phyloP scores from a whole-genome alignment of 2,888 invertebrate species.

The Phyllotreta striolata region DNA sequence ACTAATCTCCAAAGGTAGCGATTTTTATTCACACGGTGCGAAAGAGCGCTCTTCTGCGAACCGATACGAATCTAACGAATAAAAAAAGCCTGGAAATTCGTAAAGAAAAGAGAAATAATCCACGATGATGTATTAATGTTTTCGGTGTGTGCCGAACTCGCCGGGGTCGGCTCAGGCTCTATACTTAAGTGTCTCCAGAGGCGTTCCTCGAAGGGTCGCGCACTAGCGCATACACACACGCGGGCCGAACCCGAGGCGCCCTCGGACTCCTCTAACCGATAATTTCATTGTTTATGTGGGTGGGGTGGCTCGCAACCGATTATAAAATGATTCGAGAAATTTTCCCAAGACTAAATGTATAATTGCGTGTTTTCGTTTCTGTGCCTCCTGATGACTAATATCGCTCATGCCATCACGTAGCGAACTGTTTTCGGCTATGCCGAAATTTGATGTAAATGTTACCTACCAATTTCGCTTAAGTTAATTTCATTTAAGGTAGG shows the following conservation, averaged over 20 bases:
- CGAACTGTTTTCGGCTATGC: background rate
- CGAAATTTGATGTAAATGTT: slow-evolving; percentile 16
- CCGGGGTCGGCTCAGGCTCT: slow-evolving; percentile 53
- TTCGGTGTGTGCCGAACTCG: slow-evolving; percentile 32
- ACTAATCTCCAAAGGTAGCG: slow-evolving; percentile 21
- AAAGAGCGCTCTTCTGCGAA: slow-evolving; percentile 34
- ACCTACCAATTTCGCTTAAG: background rate
- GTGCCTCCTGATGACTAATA: slow-evolving; percentile 36
- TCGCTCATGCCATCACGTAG: slow-evolving; percentile 33
- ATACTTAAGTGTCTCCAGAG: slow-evolving; percentile 60
- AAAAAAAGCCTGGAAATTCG: slow-evolving; percentile 36
- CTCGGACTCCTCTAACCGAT: slow-evolving; percentile 55
- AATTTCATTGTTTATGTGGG: slow-evolving; percentile 59
- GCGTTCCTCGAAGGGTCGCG: slow-evolving; percentile 57
- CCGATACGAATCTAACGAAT: slow-evolving; percentile 34
- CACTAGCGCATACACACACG: slow-evolving; percentile 53
- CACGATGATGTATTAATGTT: slow-evolving; percentile 47
- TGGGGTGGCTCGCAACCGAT: slow-evolving; percentile 53
- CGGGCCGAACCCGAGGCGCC: slow-evolving; percentile 57
- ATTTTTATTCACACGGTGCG: slow-evolving; percentile 34
- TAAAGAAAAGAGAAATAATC: slow-evolving; percentile 39
- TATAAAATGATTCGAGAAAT: slow-evolving; percentile 52
- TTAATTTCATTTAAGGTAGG: too few species aligned
- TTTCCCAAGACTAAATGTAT: slow-evolving; percentile 53
- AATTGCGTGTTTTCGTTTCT: slow-evolving; percentile 49